A percentile compares a stretch with the other conserved stretches of the same genome.
Evolutionary conservation across 92 coral and sea anemone genomes (phyloP).

Genomic region (Porites cylindrica): DNA sequence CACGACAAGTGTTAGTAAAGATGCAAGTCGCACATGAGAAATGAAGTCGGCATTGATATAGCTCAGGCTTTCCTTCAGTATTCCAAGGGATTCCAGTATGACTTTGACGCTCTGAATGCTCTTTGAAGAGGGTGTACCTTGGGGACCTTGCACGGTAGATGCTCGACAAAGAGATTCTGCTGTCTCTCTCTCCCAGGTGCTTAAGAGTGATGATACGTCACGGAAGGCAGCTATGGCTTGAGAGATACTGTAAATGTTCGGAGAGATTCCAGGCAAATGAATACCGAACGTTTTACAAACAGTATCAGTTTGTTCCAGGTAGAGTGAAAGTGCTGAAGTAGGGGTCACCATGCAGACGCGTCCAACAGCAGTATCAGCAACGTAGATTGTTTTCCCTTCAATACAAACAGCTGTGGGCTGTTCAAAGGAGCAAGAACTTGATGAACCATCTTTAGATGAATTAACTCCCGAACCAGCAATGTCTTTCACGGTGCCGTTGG

Average conservation of each 20-base stretch:
- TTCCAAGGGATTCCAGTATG: slow-evolving; percentile 31
- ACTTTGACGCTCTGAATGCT: slow-evolving; percentile 47
- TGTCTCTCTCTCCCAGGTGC: slow-evolving; percentile 44
- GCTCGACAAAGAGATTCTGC: slow-evolving; percentile 40
- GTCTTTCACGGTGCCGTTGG: slow-evolving; percentile 24
- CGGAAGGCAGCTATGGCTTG: slow-evolving; percentile 46
- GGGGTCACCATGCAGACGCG: slow-evolving; percentile 42
- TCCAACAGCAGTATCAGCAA: slow-evolving; percentile 61
- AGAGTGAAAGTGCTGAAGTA: slow-evolving; percentile 35
- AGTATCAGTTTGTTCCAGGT: slow-evolving; percentile 49
- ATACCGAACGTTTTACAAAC: slow-evolving; percentile 52
- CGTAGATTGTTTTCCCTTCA: slow-evolving; percentile 57
- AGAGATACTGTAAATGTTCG: not conserved
- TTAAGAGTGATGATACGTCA: slow-evolving; percentile 27
- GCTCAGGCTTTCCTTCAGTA: slow-evolving; percentile 21
- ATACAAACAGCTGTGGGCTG: slow-evolving; percentile 67
- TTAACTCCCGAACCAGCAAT: slow-evolving; percentile 50
- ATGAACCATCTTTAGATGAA: slow-evolving; percentile 56
- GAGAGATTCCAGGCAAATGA: slow-evolving; percentile 34
- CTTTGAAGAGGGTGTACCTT: slow-evolving; percentile 52
- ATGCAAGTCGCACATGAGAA: slow-evolving; percentile 47
- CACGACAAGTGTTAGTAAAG: slow-evolving; percentile 51
- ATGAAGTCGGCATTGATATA: slow-evolving; percentile 30
- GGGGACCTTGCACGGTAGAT: slow-evolving; percentile 52
- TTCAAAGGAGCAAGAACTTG: slow-evolving; percentile 26